A percentile compares a stretch with the other conserved stretches of the same genome.
phyloP scores from a whole-genome alignment of 2,888 invertebrate species.

The Ephialtes manifestator region DNA sequence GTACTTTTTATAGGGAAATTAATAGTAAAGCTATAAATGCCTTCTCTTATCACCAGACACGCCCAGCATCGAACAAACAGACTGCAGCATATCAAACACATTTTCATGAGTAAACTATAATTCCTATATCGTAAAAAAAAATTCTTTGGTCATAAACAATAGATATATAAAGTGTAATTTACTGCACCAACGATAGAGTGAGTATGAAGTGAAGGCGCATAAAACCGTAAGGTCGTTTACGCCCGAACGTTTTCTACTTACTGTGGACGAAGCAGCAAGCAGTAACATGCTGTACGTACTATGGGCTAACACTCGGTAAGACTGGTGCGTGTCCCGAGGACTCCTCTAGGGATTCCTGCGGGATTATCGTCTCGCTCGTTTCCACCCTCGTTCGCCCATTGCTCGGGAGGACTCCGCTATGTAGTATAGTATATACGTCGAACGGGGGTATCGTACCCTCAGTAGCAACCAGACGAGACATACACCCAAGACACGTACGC shows the following conservation, averaged over 20 bases:
- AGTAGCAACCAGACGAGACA: conserved; percentile 39
- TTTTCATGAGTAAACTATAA: neutral
- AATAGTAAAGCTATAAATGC: neutral
- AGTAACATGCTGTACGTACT: conserved; percentile 13
- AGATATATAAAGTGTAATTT: conserved; percentile 23
- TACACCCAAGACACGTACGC: conserved; percentile 62
- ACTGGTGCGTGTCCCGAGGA: conserved; percentile 74
- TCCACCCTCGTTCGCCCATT: conserved; percentile 67
- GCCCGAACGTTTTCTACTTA: conserved; percentile 59
- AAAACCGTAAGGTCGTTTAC: conserved; percentile 55
- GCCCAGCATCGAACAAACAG: neutral
- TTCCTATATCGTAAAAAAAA: conserved; percentile 1
- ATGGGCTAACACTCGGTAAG: conserved; percentile 46
- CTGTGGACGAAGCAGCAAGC: conserved; percentile 33
- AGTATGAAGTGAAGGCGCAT: conserved; percentile 7
- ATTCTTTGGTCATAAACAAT: neutral
- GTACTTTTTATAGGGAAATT: neutral
- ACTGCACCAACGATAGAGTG: conserved; percentile 4
- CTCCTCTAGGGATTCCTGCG: conserved; percentile 73
- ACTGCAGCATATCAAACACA: neutral
- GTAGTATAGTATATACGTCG: conserved; percentile 34
- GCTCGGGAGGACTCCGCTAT: conserved; percentile 42
- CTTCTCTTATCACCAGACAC: neutral
- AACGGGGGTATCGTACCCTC: conserved; percentile 48
- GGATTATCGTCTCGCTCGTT: conserved; percentile 75